A percentile compares a stretch with the other conserved stretches of the same genome.
phyloP scores from a whole-genome alignment of 2,797 vertebrate genomes.

The Amphiprion clarkii region DNA sequence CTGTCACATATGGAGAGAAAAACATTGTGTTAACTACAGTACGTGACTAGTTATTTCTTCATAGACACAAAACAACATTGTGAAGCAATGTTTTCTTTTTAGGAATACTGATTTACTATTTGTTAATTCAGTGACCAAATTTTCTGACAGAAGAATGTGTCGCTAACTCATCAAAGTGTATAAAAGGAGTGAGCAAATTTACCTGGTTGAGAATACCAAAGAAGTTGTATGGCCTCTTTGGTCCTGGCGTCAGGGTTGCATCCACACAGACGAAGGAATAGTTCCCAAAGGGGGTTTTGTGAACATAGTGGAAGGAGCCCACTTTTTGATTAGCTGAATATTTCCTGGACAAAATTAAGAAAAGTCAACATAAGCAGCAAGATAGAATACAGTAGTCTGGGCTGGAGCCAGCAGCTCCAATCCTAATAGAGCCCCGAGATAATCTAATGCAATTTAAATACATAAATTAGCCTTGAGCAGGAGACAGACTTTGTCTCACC shows the following conservation, averaged over 20 bases:
- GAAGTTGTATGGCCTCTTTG: conserved; percentile 97
- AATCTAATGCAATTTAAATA: conserved; percentile 45
- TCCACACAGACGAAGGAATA: conserved; percentile 97
- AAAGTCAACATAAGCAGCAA: conserved; percentile 8
- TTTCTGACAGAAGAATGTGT: background rate
- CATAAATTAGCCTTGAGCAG: conserved; percentile 28
- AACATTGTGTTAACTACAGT: background rate
- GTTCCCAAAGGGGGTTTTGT: conserved; percentile 94
- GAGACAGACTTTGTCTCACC: conserved; percentile 36
- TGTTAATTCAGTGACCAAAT: background rate
- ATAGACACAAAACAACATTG: background rate
- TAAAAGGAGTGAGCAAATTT: conserved; percentile 6
- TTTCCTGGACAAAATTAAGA: conserved; percentile 83
- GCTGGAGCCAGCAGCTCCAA: conserved; percentile 30
- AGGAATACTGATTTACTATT: no score
- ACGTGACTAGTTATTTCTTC: no score
- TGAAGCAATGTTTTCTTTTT: background rate
- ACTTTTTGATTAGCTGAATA: conserved; percentile 93
- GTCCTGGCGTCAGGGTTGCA: conserved; percentile 93
- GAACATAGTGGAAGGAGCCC: conserved; percentile 95
- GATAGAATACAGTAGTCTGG: background rate
- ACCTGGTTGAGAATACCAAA: conserved; percentile 96
- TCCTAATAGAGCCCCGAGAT: conserved; percentile 16
- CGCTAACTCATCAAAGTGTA: no score
- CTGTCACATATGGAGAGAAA: conserved; percentile 70